Evolutionary conservation across 2,797 vertebrate genomes (phyloP), one percentile per base, ranked within the genome.

Genomic region (Kryptopterus vitreolus): DNA sequence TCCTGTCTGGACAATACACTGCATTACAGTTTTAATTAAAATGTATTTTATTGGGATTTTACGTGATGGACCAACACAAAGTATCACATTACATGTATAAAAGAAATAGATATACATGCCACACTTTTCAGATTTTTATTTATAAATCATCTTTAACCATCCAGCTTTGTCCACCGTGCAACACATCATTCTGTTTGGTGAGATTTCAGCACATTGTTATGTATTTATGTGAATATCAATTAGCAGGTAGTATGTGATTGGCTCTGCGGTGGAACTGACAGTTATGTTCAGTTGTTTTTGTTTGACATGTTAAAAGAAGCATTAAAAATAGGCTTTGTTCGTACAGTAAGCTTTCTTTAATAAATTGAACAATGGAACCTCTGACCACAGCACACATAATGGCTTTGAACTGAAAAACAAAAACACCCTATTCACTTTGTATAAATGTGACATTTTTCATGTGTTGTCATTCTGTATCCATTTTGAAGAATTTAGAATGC

Each of bases 131-230:
- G n/a, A n/a, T n/a, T n/a, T n/a, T n/a, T n/a, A n/a, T n/a, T n/a
- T n/a, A n/a, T n/a, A n/a, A n/a, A n/a, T n/a, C n/a, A n/a, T n/a
- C n/a, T n/a, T n/a, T n/a, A n/a, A n/a, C n/a, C 9, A 57, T 57
- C 55, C 24, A 11, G 11, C 55, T 57, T 63, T 63, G 3, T 63
- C 61, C 26, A 35, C 18, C 20, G 8, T 61, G 61, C 18, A 33
- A 81, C n/a, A 48, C 35, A 63, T 88, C 79, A 5, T 66, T 38
- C 38, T 31, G 82, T 12, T 29, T 48, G 20, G n/a, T 29, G 86
- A 4, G 26, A 82, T 86, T 88, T 85, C 12, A 15, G 57, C 26
- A 24, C 11, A 4, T 61, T 31, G 58, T 29, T 16, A 31, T 61
- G 26, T 61, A 61, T 61, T 29, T 29, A 61, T 29, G 5, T 31